These are phyloP conservation scores for Littorina saxatilis DNA, from an alignment of 1,140 invertebrate species.

Conservation along the genomic window DNA sequence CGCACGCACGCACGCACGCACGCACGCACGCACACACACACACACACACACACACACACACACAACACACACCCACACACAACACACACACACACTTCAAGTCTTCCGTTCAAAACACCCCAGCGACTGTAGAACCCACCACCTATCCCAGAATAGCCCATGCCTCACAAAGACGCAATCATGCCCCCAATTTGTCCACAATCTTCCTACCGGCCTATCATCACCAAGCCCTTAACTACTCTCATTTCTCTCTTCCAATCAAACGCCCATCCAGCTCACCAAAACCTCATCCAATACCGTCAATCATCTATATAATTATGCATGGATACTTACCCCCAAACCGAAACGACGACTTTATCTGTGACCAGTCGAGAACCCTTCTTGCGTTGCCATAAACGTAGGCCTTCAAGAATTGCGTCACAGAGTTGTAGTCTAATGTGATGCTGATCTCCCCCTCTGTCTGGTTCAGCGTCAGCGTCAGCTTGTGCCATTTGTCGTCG, in stretches of 20 bases:
- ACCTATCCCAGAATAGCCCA: no score
- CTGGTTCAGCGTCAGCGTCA: slow-evolving; percentile 89
- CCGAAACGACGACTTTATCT: slow-evolving; percentile 84
- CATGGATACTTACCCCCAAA: slow-evolving; percentile 84
- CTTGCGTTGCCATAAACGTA: slow-evolving; percentile 89
- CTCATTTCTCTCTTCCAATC: no score
- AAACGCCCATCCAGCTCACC: no score
- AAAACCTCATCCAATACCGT: no score
- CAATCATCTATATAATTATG: no score
- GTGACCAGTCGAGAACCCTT: slow-evolving; percentile 73
- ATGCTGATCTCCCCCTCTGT: slow-evolving; percentile 87
- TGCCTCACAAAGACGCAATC: no score
- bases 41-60: slow-evolving; percentile 10
- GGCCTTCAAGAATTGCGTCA: slow-evolving; percentile 87
- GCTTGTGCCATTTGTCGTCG: slow-evolving; percentile 91
- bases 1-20: neutral
- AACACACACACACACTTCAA: neutral
- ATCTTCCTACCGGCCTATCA: no score
- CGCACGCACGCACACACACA: neutral
- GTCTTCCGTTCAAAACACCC: no score
- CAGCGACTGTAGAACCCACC: no score
- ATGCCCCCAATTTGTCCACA: no score
- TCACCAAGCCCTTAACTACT: no score
- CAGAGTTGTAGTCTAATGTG: slow-evolving; percentile 85
- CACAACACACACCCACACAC: slow-evolving; percentile 8